phyloP scores from a whole-genome alignment of 2,113 vertebrate genomes.

The Beaufortia kweichowensis region DNA sequence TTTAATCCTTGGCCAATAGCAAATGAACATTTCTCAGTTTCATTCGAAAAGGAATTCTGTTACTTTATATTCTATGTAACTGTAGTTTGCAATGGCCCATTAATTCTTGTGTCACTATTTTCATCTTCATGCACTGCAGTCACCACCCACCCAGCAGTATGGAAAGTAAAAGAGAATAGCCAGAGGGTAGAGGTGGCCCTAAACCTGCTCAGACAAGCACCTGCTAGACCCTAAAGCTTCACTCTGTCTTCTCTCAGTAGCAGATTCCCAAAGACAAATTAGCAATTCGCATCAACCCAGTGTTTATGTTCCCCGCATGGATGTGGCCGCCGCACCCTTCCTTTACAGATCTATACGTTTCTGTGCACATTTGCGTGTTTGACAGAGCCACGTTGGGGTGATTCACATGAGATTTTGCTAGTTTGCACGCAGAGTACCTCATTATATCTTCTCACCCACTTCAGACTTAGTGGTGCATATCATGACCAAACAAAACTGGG shows the following conservation, averaged over 20 bases:
- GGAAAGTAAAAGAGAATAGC: slow-evolving; percentile 28
- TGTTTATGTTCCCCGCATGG: slow-evolving; percentile 60
- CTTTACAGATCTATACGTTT: background rate
- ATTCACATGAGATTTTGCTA: background rate
- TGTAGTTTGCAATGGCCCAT: slow-evolving; percentile 65
- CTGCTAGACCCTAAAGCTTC: slow-evolving; percentile 68
- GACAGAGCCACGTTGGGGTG: background rate
- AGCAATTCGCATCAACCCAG: slow-evolving; percentile 59
- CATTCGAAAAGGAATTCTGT: slow-evolving; percentile 66
- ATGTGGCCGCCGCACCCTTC: slow-evolving; percentile 56
- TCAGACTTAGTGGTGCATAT: slow-evolving; percentile 58
- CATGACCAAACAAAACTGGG: slow-evolving; percentile 30
- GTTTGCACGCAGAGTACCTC: slow-evolving; percentile 51
- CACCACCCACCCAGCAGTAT: slow-evolving; percentile 39
- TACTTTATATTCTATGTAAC: slow-evolving; percentile 62
- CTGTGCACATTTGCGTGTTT: background rate
- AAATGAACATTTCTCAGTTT: slow-evolving; percentile 38
- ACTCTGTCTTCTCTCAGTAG: slow-evolving; percentile 63
- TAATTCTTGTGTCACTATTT: slow-evolving; percentile 61
- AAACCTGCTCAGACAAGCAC: slow-evolving; percentile 71
- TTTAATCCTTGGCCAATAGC: slow-evolving; percentile 36
- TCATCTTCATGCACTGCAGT: slow-evolving; percentile 10
- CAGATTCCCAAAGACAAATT: slow-evolving; percentile 63
- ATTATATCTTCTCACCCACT: slow-evolving; percentile 63
- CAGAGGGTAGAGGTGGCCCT: slow-evolving; percentile 67